phyloP scores from a whole-genome alignment of 2,888 invertebrate species.

The Salticus scenicus region DNA sequence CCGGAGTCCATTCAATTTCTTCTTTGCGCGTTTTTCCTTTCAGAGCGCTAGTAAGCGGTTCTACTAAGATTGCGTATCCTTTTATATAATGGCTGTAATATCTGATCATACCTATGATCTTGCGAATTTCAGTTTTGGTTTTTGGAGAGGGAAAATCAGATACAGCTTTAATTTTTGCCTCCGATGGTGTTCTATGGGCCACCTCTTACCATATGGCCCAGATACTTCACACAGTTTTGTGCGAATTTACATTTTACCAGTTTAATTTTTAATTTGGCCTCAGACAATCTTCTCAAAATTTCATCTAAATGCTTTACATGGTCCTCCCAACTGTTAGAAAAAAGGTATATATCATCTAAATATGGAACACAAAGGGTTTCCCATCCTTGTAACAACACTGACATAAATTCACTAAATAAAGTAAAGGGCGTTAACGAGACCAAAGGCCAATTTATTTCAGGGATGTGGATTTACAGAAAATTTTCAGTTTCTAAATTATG shows the following conservation, averaged over 20 bases:
- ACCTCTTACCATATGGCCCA: background rate
- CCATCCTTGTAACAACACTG: too few species aligned
- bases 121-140: background rate
- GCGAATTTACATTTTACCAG: background rate
- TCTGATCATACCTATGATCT: too few species aligned
- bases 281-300: background rate
- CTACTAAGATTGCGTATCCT: too few species aligned
- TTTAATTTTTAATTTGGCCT: background rate
- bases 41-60: too few species aligned
- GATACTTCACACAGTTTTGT: background rate
- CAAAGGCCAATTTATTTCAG: too few species aligned
- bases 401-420: background rate
- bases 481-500: too few species aligned
- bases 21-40: too few species aligned
- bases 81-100: too few species aligned
- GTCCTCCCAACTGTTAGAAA: background rate
- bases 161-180: background rate
- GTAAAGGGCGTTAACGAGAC: background rate
- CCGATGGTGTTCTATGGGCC: background rate
- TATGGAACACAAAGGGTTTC: background rate
- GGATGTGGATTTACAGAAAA: too few species aligned
- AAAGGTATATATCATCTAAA: background rate
- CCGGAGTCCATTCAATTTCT: too few species aligned
- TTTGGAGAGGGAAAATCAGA: background rate
- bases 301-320: background rate